Base-by-base conservation (phyloP, 2,113 vertebrate genomes). In the Ophiodon elongatus region DNA sequence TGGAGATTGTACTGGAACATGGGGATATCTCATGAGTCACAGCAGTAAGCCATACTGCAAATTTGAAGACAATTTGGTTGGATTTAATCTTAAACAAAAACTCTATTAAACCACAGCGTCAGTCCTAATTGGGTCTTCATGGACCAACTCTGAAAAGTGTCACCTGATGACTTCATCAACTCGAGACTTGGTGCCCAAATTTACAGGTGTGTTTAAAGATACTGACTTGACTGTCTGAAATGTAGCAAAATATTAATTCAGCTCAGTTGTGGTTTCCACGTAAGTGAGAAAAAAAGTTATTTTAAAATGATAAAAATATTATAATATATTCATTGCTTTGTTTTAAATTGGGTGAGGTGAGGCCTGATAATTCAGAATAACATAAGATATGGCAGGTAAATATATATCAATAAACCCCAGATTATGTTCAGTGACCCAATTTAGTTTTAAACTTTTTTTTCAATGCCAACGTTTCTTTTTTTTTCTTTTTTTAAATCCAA, bases 51-150 rank as follows among this genome's bases (percentile, higher is more conserved):
- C 56, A 47, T 29, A 19, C 33, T 19, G 37, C 33, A 25, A 7
- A 62, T 47, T 80, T 8, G 50, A 76, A 67, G 47, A 19, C 29
- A 85, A 52, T 73, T 50, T 11, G 71, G 70, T 43, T 43, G n/a
- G 11, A 72, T 29, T 39, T 52, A 8, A 43, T 59, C 37, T 25
- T 4, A 35, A 33, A 65, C 54, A 41, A 76, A 25, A 75, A 19
- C 60, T 52, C n/a, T n/a, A 27, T 41, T 29, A 80, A 14, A 6
- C 19, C 6, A 35, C 1, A 29, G 41, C 43, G 10, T n/a, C 47
- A 13, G 14, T 33, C 17, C 15, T 25, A 25, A 57, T 14, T 75
- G n/a, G 8, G 41, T 41, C 14, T 72, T 45, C 45, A 29, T 9
- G 10, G 29, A 4, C 9, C 1, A 63, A 59, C 31, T 54, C 39